Percentiles rank a stretch among this genome's conserved stretches.
Conservation (phyloP, 2,797 vertebrate genomes). For the Alcedo atthis region DNA sequence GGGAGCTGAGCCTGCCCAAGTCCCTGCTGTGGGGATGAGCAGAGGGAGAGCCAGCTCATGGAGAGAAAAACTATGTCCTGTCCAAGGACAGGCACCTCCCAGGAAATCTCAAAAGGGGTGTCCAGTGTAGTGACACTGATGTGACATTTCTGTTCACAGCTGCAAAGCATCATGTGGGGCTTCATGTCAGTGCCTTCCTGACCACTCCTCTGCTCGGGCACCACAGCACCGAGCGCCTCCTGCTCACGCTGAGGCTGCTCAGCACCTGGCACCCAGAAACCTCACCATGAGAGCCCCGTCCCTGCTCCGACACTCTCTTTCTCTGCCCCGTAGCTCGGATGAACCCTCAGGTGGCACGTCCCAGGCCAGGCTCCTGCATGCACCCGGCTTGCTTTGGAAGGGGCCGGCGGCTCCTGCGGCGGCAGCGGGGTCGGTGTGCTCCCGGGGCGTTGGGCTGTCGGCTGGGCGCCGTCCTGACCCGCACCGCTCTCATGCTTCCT, state of each 20-base stretch:
- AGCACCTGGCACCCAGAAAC: rapidly evolving
- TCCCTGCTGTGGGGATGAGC: rapidly evolving
- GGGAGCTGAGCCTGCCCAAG: neutral
- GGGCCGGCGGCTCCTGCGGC: neutral
- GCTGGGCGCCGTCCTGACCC: neutral
- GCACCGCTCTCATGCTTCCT: constrained; percentile 50
- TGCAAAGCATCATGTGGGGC: rapidly evolving
- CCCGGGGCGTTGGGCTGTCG: neutral
- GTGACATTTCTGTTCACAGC: neutral
- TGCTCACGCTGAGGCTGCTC: rapidly evolving
- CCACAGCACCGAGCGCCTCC: rapidly evolving
- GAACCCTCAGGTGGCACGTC: rapidly evolving
- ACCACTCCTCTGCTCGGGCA: rapidly evolving
- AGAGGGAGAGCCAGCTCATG: rapidly evolving
- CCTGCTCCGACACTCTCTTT: rapidly evolving
- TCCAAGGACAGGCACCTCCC: rapidly evolving
- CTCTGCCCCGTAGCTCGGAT: rapidly evolving
- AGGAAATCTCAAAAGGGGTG: neutral
- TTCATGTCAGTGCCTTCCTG: rapidly evolving
- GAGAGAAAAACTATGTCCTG: neutral
- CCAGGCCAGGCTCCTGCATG: neutral
- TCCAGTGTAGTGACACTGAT: rapidly evolving
- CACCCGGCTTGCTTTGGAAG: neutral
- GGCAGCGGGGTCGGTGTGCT: neutral
- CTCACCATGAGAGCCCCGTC: rapidly evolving